These are phyloP conservation scores for Spilosoma lubricipeda DNA, from an alignment of 2,888 invertebrate genomes.

Conservation along the genomic window DNA sequence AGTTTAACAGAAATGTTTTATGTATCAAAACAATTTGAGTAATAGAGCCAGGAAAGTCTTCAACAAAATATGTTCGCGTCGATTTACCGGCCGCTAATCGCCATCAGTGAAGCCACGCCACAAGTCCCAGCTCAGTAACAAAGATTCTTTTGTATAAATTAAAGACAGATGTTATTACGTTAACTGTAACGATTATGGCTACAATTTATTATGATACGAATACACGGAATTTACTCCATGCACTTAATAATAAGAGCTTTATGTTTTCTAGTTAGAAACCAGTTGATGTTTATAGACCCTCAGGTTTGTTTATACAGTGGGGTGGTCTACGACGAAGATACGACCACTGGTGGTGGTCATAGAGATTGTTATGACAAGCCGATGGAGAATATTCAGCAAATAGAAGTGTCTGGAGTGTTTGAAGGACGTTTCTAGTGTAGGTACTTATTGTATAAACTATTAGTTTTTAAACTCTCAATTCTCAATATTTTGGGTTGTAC, in stretches of 20 bases:
- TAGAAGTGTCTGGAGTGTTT: neutral
- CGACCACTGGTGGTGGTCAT: too few relatives aligned
- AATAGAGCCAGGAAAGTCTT: neutral
- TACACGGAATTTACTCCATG: conserved; percentile 19
- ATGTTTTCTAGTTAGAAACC: conserved; percentile 13
- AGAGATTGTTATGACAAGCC: neutral
- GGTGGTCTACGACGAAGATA: conserved; percentile 8
- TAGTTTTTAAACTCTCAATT: neutral
- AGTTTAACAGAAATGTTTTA: neutral
- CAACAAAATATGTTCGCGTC: neutral
- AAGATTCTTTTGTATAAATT: conserved; percentile 32
- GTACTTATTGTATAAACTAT: neutral
- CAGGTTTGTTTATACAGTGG: neutral
- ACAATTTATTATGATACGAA: conserved; percentile 24
- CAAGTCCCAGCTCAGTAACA: conserved; percentile 24
- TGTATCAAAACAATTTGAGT: neutral
- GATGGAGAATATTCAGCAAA: neutral
- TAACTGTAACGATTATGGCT: conserved; percentile 27
- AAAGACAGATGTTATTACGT: conserved; percentile 17
- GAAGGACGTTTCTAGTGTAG: neutral
- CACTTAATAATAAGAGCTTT: conserved; percentile 23
- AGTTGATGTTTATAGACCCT: neutral
- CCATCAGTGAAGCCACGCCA: conserved; percentile 8
- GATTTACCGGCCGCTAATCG: neutral
- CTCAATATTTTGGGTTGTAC: neutral